Evolutionary conservation across 2,113 vertebrate genomes (phyloP).

Genomic region (Cyanoliseus patagonus): DNA sequence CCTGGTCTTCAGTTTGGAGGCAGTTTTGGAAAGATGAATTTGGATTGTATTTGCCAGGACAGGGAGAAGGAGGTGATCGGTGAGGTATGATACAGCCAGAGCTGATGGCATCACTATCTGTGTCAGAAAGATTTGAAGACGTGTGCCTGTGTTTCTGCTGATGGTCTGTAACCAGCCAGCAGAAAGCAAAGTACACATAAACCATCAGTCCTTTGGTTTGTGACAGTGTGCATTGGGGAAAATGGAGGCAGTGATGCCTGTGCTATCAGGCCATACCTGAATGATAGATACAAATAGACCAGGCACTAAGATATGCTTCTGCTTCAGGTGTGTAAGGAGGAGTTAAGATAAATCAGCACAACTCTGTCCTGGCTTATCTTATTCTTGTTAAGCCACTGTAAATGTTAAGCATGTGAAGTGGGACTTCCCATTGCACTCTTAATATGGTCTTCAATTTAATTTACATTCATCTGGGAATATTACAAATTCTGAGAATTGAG

Average conservation of each 20-base stretch:
- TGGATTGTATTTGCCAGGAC: not conserved
- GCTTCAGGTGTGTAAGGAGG: not conserved
- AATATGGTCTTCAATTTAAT: conserved; percentile 15
- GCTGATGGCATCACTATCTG: not conserved
- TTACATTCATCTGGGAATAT: not conserved
- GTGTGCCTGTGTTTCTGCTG: not conserved
- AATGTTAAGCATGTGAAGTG: not conserved
- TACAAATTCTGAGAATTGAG: not conserved
- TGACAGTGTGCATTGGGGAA: not conserved
- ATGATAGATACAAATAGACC: not conserved
- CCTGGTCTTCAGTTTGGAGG: not conserved
- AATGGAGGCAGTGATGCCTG: not conserved
- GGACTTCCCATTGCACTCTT: conserved; percentile 20
- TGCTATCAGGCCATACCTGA: not conserved
- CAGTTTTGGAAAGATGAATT: not conserved
- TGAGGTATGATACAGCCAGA: not conserved
- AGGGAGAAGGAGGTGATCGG: not conserved
- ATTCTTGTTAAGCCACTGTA: not conserved
- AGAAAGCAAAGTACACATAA: not conserved
- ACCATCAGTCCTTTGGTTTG: not conserved
- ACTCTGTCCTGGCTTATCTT: not conserved
- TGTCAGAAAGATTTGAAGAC: accelerated
- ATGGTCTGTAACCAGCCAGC: not conserved
- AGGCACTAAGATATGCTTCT: not conserved
- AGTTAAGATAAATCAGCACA: not conserved